Evolutionary conservation across 2,888 invertebrate species (phyloP).

Genomic region (Ceratothoa steindachneri): DNA sequence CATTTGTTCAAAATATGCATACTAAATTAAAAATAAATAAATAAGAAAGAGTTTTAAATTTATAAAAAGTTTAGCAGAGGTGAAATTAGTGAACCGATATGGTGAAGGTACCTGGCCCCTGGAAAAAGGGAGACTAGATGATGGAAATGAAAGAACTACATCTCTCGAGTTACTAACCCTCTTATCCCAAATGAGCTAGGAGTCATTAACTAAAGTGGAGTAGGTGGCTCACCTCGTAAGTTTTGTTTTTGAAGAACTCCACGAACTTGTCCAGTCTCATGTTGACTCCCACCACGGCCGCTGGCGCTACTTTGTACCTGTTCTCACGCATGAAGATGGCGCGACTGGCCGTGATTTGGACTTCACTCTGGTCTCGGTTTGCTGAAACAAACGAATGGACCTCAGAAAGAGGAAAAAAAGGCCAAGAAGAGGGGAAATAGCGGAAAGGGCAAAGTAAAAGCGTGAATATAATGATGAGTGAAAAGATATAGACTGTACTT

Average conservation of each 20-base stretch:
- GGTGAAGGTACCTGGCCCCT: too few species aligned
- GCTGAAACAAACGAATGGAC: slow-evolving; percentile 20
- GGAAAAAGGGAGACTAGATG: too few species aligned
- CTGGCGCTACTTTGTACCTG: slow-evolving; percentile 72
- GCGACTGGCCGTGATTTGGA: slow-evolving; percentile 81
- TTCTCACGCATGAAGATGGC: slow-evolving; percentile 81
- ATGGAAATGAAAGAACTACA: too few species aligned
- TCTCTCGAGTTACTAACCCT: too few species aligned
- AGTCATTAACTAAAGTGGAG: too few species aligned
- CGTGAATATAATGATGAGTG: background rate
- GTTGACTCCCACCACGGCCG: slow-evolving; percentile 86
- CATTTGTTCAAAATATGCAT: too few species aligned
- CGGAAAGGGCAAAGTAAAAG: background rate
- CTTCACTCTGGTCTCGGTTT: slow-evolving; percentile 57
- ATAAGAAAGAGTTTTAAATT: too few species aligned
- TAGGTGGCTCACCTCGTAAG: slow-evolving; percentile 64
- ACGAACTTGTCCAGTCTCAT: slow-evolving; percentile 78
- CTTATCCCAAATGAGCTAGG: too few species aligned
- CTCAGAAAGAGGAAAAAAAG: background rate
- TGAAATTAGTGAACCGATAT: too few species aligned
- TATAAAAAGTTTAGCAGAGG: too few species aligned
- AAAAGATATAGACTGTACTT: background rate
- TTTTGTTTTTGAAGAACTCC: slow-evolving; percentile 79
- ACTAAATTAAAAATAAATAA: too few species aligned
- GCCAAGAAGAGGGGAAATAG: background rate